Conservation (phyloP, 1,140 invertebrate species). For the Drosophila truncata region DNA sequence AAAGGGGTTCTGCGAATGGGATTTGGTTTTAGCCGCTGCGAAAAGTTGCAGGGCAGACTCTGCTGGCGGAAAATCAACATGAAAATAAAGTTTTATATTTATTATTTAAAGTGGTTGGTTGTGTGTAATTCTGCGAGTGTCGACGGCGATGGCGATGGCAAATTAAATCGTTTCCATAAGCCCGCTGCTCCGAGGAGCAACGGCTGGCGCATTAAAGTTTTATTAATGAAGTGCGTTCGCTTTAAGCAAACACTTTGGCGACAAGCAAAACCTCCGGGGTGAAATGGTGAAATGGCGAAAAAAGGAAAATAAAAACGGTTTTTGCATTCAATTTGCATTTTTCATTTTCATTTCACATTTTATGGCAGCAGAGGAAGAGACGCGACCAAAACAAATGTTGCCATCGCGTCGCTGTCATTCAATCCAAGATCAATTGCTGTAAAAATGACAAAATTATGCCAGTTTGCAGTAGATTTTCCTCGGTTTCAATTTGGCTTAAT, state of each 20-base stretch:
- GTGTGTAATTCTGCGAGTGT: slow-evolving; percentile 56
- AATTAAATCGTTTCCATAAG: slow-evolving; percentile 45
- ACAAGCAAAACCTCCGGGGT: slow-evolving; percentile 10
- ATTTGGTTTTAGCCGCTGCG: slow-evolving; percentile 35
- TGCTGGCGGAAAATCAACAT: slow-evolving; percentile 74
- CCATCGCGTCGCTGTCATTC: slow-evolving; percentile 58
- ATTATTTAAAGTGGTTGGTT: slow-evolving; percentile 45
- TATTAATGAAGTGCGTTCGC: slow-evolving; percentile 44
- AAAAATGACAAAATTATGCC: slow-evolving; percentile 81
- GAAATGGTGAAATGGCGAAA: not conserved
- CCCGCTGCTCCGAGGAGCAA: slow-evolving; percentile 20
- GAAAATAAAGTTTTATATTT: slow-evolving; percentile 74
- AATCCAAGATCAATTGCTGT: slow-evolving; percentile 82
- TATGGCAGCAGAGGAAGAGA: slow-evolving; percentile 24
- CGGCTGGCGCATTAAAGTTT: slow-evolving; percentile 37
- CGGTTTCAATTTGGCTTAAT: slow-evolving; percentile 74
- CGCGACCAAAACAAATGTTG: slow-evolving; percentile 46
- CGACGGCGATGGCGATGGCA: slow-evolving; percentile 16
- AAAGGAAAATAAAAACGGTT: slow-evolving; percentile 17
- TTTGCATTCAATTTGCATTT: slow-evolving; percentile 71
- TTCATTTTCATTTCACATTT: slow-evolving; percentile 62
- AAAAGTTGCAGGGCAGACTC: slow-evolving; percentile 62
- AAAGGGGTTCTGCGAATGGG: slow-evolving; percentile 5
- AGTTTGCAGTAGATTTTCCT: slow-evolving; percentile 41
- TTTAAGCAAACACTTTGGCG: slow-evolving; percentile 42